phyloP scores from a whole-genome alignment of 2,797 vertebrate species.

The Chrysocyon brachyurus region DNA sequence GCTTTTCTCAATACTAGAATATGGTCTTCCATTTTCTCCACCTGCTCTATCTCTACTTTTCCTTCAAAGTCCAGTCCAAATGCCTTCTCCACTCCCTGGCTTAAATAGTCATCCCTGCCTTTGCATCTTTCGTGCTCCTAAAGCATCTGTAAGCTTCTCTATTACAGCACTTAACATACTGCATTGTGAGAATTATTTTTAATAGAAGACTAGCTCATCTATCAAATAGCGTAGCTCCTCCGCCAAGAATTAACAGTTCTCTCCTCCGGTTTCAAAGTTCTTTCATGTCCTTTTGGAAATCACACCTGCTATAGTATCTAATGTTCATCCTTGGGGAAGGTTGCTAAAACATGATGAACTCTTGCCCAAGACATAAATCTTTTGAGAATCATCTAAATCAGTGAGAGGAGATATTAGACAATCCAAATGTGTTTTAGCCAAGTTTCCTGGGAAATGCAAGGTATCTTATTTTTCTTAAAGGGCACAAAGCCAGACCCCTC shows the following conservation, averaged over 20 bases:
- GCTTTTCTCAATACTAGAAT: not conserved
- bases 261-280: not conserved
- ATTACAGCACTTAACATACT: not conserved
- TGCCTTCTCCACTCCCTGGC: not conserved
- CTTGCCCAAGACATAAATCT: constrained; percentile 38
- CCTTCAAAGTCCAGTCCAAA: not conserved
- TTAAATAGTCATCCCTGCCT: not conserved
- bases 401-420: not conserved
- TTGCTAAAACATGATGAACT: constrained; percentile 34
- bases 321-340: constrained; percentile 11
- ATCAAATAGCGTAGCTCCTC: not conserved
- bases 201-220: not conserved
- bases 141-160: not conserved
- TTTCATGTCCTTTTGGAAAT: constrained; percentile 9
- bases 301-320: not conserved
- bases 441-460: not conserved
- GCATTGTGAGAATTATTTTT: not conserved
- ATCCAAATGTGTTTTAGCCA: not conserved
- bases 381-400: constrained; percentile 18
- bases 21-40: not conserved
- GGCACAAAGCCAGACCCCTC: not conserved
- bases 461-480: not conserved
- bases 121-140: not conserved
- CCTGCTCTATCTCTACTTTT: not conserved
- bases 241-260: not conserved